Base-by-base conservation (phyloP, 2,797 vertebrate genomes). In the Phrynocephalus guinanensis region DNA sequence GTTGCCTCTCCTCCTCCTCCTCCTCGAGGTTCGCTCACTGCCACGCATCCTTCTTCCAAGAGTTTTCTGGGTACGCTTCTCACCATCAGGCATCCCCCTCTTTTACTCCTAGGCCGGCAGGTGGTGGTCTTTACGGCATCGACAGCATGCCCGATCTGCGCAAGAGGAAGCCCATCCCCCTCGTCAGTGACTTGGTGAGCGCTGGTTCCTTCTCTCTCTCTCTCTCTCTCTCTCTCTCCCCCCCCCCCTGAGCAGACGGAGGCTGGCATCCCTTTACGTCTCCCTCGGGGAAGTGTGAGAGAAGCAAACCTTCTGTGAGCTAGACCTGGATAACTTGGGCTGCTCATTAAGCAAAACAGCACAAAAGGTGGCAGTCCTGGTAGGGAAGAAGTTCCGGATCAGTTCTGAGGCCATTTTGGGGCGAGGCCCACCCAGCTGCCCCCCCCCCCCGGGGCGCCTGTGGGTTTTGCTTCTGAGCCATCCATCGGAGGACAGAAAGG, bases 141-240 rank as follows among this genome's bases (percentile, higher is more conserved):
- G 99, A 99, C 93, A 99, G 99, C 95, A 99, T 99, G 99, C 99
- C 99, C 0, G 98, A 99, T 92, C 96, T 99, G 67, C 99, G 98
- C 79, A 99, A 98, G 95, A 99, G 98, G 97, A 99, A 99, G 92
- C 98, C 98, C 3, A 96, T 99, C 89, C 97, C 98, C 0, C 96
- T 99, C 95, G 99, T 99, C 96, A 99, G 99, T 94, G 99, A 99
- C 89, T 96, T 99, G 98, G 99, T 99, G 94, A 98, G 99, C 97
- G 66, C 78, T 86, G 79, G 79, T 72, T 85, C 38, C 86, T 87
- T 28, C 76, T 84, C 82, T 81, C 88, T 38, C 79, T 60, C 9
- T 63, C 11, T 63, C 60, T 4, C 15, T 63, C 56, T 60, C 38
- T 84, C 82, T 76, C 56, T 82, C 88, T 38, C 76, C 52, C 7